Evolutionary conservation across 2,113 vertebrate genomes (phyloP).

Genomic region (Hirundichthys speculiger): DNA sequence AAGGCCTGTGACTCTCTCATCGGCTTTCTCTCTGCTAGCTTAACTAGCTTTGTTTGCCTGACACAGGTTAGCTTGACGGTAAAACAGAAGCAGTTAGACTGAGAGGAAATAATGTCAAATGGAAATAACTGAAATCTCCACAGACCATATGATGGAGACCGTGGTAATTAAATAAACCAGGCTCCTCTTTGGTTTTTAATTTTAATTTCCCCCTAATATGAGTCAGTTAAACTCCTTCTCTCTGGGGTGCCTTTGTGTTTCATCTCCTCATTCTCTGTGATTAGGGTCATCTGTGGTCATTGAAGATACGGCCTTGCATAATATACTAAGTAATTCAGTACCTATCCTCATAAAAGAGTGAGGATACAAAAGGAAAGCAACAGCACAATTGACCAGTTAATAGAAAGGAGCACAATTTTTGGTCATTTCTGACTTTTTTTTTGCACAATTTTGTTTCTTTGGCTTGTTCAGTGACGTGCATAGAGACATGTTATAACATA

Average conservation of each 20-base stretch:
- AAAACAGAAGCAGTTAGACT: constrained; percentile 20
- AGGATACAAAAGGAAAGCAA: constrained; percentile 2
- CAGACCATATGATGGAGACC: constrained; percentile 18
- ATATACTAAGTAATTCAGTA: constrained; percentile 34
- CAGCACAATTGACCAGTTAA: background rate
- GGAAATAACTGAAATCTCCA: constrained; percentile 53
- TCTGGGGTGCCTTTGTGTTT: constrained; percentile 4
- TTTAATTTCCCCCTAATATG: constrained; percentile 56
- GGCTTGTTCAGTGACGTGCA: too few species aligned
- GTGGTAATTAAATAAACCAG: constrained; percentile 58
- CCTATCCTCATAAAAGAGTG: constrained; percentile 1
- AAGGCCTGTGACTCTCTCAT: constrained; percentile 49
- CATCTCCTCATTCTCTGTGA: constrained; percentile 29
- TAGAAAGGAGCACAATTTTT: background rate
- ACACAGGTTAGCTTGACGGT: constrained; percentile 48
- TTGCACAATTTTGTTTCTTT: too few species aligned
- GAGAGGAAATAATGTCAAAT: constrained; percentile 47
- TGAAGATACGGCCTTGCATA: constrained; percentile 28
- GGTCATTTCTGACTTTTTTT: background rate
- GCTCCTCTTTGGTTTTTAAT: constrained; percentile 43
- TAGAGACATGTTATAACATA: too few species aligned
- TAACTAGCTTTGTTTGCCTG: constrained; percentile 40
- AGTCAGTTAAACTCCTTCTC: constrained; percentile 46
- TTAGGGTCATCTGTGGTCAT: constrained; percentile 41
- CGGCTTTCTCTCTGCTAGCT: constrained; percentile 39